phyloP scores from a whole-genome alignment of 2,888 invertebrate genomes.

The Caenorhabditis sp. region DNA sequence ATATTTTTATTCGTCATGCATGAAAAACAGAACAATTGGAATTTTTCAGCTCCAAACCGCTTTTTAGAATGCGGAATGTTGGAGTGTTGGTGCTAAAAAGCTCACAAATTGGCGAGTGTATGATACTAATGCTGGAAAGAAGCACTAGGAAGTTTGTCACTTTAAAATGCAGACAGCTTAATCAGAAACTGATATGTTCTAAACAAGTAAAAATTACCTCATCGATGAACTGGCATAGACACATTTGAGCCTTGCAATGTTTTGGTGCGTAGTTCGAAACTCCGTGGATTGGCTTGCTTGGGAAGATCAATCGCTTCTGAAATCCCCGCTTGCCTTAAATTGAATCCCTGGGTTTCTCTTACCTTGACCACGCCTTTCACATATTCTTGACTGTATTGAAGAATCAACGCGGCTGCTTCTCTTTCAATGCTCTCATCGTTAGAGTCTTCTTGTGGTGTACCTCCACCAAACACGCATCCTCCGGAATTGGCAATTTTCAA shows the following conservation, averaged over 20 bases:
- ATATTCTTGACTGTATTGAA: conserved; percentile 79
- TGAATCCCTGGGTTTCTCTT: not conserved
- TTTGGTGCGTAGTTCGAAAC: conserved; percentile 80
- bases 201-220: conserved; percentile 51
- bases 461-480: conserved; percentile 71
- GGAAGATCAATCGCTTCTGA: conserved; percentile 80
- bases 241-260: conserved; percentile 79
- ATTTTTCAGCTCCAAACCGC: too few relatives aligned
- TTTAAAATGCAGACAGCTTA: too few relatives aligned
- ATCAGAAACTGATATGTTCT: too few relatives aligned
- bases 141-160: too few relatives aligned
- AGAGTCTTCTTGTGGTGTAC: conserved; percentile 23
- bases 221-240: conserved; percentile 82
- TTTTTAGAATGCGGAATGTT: too few relatives aligned
- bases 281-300: conserved; percentile 79
- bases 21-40: too few relatives aligned
- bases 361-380: conserved; percentile 80
- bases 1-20: too few relatives aligned
- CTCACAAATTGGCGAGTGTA: too few relatives aligned
- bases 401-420: conserved; percentile 72
- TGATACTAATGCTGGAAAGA: too few relatives aligned
- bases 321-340: conserved; percentile 27
- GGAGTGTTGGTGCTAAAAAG: too few relatives aligned
- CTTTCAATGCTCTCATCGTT: conserved; percentile 51
- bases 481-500: conserved; percentile 72